Conservation (phyloP, 2,797 vertebrate species). For the Ateles fusciceps region DNA sequence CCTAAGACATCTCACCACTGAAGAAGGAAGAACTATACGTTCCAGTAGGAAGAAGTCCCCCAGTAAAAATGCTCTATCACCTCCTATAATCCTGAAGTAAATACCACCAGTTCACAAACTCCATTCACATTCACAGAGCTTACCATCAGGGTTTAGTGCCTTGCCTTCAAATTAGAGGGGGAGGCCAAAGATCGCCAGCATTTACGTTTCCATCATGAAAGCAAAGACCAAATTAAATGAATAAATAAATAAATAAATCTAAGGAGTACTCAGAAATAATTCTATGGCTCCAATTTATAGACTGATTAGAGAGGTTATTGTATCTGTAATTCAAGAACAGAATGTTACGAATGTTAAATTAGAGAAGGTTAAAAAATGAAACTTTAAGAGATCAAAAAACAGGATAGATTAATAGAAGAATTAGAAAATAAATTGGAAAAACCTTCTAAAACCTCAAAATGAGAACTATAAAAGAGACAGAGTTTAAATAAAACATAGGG, state of each 20-base stretch:
- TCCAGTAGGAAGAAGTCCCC: neutral
- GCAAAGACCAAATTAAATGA: neutral
- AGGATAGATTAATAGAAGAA: neutral
- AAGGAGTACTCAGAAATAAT: neutral
- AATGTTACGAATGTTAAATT: neutral
- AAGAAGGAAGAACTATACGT: neutral
- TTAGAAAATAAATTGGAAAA: neutral
- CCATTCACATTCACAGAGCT: neutral
- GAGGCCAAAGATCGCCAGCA: neutral
- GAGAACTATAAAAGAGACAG: neutral
- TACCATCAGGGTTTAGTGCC: neutral
- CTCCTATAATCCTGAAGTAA: neutral
- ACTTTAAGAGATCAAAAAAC: conserved; percentile 5
- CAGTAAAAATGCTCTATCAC: neutral
- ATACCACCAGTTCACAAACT: neutral
- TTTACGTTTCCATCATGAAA: neutral
- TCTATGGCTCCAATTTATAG: neutral
- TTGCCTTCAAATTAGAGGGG: neutral
- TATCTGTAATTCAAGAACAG: neutral
- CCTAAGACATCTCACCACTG: neutral
- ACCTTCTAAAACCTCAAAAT: neutral
- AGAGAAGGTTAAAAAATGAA: neutral
- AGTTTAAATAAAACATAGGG: neutral
- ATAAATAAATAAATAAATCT: neutral
- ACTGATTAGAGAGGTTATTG: neutral